Evolutionary conservation across 2,888 invertebrate genomes (phyloP), one percentile per base, ranked within the genome.

Genomic region (Lingula anatina): DNA sequence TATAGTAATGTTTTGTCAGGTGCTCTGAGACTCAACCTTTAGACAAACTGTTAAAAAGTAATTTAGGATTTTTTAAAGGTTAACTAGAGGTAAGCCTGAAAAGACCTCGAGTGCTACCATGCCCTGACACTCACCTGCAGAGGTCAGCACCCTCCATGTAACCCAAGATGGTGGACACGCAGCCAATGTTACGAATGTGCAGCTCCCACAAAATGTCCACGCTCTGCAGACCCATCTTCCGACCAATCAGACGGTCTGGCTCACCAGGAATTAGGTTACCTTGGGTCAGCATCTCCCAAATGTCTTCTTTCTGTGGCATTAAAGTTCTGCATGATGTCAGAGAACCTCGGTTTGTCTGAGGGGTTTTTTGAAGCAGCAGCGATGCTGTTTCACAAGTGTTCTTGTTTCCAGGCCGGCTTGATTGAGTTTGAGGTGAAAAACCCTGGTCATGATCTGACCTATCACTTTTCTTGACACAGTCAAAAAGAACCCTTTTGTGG

Each of bases 151-250:
- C 52, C 21, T 57, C 48, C 12, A 67, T 47, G 42, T 54, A 60
- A 15, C 50, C 38, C 1, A 62, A 35, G 5, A 68, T 57, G 5
- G 36, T 41, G 9, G 56, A 46, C 21, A 61, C 24, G 39, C 48
- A 48, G 7, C 49, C 31, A 26, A 65, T 57, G 18, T 60, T 60
- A 44, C 55, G 46, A 15, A n/a, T 12, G 12, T 49, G 21, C 5
- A 70, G 53, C 31, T 62, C 62, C 7, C 27, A 12, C 0, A 68
- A 24, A 24, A 70, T 60, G 51, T 70, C 70, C 18, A 70, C 58
- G 12, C 53, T 44, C 23, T 57, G 56, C 23, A 58, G 36, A 18
- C 68, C 66, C 49, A 69, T 61, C 46, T 64, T 65, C 21, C 64
- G 46, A 3, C 70, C 68, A 26, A 70, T 68, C 38, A 67, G 42